These are phyloP conservation scores for Eilema depressum DNA, from an alignment of 2,888 invertebrate species.

Conservation along the genomic window DNA sequence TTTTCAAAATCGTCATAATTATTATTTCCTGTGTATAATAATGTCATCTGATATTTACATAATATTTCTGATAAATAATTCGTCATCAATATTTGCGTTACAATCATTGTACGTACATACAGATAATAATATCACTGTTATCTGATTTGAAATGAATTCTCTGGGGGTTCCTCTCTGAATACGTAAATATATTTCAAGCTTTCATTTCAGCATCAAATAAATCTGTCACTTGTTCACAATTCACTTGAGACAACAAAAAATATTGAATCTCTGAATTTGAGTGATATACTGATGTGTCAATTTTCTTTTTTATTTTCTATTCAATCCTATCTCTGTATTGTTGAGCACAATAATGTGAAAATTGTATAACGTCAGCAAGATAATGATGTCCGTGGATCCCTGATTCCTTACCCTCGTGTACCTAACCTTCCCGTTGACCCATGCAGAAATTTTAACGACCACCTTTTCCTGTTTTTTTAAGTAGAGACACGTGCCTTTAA, in stretches of 20 bases:
- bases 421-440: slow-evolving; percentile 51
- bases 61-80: too few relatives aligned
- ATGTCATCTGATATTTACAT: too few relatives aligned
- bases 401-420: slow-evolving; percentile 46
- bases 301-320: slow-evolving; percentile 31
- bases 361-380: slow-evolving; percentile 34
- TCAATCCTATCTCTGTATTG: slow-evolving; percentile 30
- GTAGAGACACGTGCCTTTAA: slow-evolving; percentile 50
- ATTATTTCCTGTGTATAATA: too few relatives aligned
- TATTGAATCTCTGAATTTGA: slow-evolving; percentile 38
- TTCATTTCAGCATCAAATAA: slow-evolving; percentile 46
- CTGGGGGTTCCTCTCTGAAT: slow-evolving; percentile 22
- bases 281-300: slow-evolving; percentile 24
- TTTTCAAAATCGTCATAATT: too few relatives aligned
- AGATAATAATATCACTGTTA: not conserved
- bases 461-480: slow-evolving; percentile 46
- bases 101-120: not conserved
- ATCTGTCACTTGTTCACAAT: slow-evolving; percentile 46
- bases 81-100: not conserved
- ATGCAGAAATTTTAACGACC: slow-evolving; percentile 57
- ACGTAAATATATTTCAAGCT: slow-evolving; percentile 29
- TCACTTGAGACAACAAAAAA: slow-evolving; percentile 48
- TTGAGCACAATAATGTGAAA: slow-evolving; percentile 35
- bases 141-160: slow-evolving; percentile 24
- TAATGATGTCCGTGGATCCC: slow-evolving; percentile 50